phyloP scores from a whole-genome alignment of 2,797 vertebrate species.

The Spizella passerina region DNA sequence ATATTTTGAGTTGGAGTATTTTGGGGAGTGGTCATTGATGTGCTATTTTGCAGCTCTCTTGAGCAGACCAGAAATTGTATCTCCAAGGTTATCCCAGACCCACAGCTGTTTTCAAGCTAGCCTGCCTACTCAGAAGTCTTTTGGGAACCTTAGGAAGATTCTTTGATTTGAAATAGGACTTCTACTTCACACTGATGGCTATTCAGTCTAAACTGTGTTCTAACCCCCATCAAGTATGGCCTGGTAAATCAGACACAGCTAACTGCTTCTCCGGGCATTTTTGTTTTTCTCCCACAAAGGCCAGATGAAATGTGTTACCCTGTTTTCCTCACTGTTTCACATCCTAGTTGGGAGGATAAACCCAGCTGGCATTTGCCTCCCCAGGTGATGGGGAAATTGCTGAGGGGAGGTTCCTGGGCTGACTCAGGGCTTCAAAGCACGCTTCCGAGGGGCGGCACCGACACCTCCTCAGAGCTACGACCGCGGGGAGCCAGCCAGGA shows the following conservation, averaged over 20 bases:
- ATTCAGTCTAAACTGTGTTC: fast-evolving
- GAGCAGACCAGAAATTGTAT: background rate
- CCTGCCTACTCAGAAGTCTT: background rate
- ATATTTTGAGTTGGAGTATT: background rate
- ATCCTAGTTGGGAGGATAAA: background rate
- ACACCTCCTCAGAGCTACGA: fast-evolving
- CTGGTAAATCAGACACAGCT: fast-evolving
- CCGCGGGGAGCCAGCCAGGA: fast-evolving
- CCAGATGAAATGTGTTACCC: fast-evolving
- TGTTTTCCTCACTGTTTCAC: fast-evolving
- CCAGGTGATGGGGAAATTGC: fast-evolving
- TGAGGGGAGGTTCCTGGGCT: no score
- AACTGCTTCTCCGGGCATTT: background rate
- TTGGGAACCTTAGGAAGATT: background rate
- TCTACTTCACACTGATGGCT: fast-evolving
- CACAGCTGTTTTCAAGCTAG: background rate
- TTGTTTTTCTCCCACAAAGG: background rate
- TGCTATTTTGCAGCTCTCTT: background rate
- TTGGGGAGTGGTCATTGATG: background rate
- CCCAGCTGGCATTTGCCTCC: fast-evolving
- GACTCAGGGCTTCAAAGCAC: fast-evolving
- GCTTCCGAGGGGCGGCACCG: fast-evolving
- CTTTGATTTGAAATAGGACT: background rate
- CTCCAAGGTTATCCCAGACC: background rate
- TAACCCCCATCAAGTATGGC: fast-evolving